Evolutionary conservation across 1,140 invertebrate species (phyloP).

Genomic region (Drosophila yakuba): DNA sequence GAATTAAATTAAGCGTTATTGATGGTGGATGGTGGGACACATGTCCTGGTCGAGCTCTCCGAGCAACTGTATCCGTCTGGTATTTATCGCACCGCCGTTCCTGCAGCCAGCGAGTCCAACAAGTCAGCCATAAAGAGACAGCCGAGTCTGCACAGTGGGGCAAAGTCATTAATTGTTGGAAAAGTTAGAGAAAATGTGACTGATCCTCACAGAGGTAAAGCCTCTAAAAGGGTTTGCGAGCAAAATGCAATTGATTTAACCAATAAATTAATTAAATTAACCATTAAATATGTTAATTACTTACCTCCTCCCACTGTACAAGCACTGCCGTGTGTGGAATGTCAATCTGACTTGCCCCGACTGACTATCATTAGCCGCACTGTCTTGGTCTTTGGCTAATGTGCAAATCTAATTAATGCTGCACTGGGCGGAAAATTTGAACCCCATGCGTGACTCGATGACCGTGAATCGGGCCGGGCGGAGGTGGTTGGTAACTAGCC

Average conservation of each 20-base stretch:
- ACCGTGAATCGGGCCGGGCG: slow-evolving; percentile 1
- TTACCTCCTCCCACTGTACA: slow-evolving; percentile 5
- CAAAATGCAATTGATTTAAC: no score
- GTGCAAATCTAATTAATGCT: slow-evolving; percentile 79
- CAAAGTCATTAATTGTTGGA: no score
- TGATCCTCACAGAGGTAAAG: no score
- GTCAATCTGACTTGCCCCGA: slow-evolving; percentile 25
- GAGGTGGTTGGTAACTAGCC: slow-evolving; percentile 30
- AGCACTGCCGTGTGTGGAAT: slow-evolving; percentile 55
- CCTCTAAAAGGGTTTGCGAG: no score
- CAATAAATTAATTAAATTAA: no score
- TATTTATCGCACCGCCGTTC: slow-evolving; percentile 55
- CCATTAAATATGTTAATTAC: no score
- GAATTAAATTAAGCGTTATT: slow-evolving; percentile 82
- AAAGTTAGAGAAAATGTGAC: no score
- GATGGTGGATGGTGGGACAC: slow-evolving; percentile 65
- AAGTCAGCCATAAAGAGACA: slow-evolving; percentile 54
- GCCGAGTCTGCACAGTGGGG: slow-evolving; percentile 17
- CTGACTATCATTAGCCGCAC: slow-evolving; percentile 62
- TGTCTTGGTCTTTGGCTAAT: slow-evolving; percentile 53
- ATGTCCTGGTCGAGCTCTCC: slow-evolving; percentile 33
- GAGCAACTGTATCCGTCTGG: slow-evolving; percentile 47
- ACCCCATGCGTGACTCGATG: slow-evolving; percentile 47
- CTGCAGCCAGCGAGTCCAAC: slow-evolving; percentile 33
- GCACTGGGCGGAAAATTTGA: slow-evolving; percentile 47